Base-by-base conservation (phyloP, 2,888 invertebrate species). In the Strigamia crassipes region DNA sequence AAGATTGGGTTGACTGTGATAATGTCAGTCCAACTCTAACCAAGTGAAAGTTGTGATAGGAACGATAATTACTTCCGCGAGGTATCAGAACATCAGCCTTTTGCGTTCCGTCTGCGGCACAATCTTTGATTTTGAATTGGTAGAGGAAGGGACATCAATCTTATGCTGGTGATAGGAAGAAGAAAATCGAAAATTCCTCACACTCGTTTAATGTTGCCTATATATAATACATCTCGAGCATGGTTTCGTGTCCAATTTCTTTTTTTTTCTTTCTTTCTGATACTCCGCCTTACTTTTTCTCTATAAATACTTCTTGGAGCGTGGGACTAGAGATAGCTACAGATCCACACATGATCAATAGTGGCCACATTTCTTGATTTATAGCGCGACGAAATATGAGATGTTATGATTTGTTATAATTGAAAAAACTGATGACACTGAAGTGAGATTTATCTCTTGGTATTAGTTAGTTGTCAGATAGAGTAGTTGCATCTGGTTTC, bases 161-260 rank as follows among this genome's bases (percentile, higher is more conserved):
- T 73, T 73, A 73, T 73, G 73, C 12, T 73, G 73, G 73, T 31
- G 27, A 31, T 31, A 73, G 31, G 27, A 10, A 27, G 73, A 73
- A 73, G 73, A 73, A 73, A 73, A 73, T 73, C 73, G 73, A 73
- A 73, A 73, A 73, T 73, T 73, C 73, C n/a, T 73, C 73, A 73
- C 73, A 27, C 27, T 31, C 31, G 27, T 31, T 73, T 73, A 73
- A 73, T 73, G 73, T 73, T 73, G 73, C 31, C 73, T 73, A 73
- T 73, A 73, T 73, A 73, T 73, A 73, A 73, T 73, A 73, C 73
- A 73, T 73, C 73, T 27, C 73, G 73, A 73, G 73, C 31, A 73
- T 73, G 31, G 73, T 31, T 23, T 12, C 73, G 23, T 31, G 73
- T 73, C 73, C 73, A 73, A 73, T 73, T 13, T 15, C 31, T n/a